These are phyloP conservation scores for Aurelia coerulea DNA, from an alignment of 30 jellyfish, hydroid and myxozoan genomes.

Conservation along the genomic window DNA sequence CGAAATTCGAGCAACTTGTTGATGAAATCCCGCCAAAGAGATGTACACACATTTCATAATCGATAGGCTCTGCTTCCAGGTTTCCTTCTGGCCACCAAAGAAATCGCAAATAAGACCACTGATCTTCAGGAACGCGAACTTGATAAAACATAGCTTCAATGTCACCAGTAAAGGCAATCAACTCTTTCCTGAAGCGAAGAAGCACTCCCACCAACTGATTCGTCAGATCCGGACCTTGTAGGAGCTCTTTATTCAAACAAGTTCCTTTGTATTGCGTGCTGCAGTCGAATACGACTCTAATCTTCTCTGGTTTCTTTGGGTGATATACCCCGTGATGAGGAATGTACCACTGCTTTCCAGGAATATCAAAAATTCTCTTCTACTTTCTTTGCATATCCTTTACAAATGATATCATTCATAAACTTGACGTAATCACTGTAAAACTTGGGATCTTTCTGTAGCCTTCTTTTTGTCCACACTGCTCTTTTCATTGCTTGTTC, in stretches of 20 bases:
- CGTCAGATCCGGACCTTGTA: too few species aligned
- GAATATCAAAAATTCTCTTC: conserved; percentile 21
- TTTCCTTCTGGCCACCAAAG: conserved; percentile 56
- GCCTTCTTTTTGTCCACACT: conserved; percentile 8
- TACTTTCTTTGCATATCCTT: conserved; percentile 53
- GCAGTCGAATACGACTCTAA: too few species aligned
- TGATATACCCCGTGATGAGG: too few species aligned
- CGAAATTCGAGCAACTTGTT: conserved; percentile 46
- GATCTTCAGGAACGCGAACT: conserved; percentile 57
- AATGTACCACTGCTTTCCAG: conserved; percentile 42
- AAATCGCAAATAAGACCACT: conserved; percentile 58
- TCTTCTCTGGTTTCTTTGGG: too few species aligned
- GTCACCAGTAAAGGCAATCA: too few species aligned
- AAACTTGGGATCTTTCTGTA: conserved; percentile 13
- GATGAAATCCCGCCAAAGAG: conserved; percentile 55
- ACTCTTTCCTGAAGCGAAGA: too few species aligned
- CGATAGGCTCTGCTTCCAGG: conserved; percentile 43
- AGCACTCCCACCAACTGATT: too few species aligned
- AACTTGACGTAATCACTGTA: conserved; percentile 42
- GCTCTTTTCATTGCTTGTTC: conserved; percentile 41
- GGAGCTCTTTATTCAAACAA: too few species aligned
- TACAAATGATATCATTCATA: conserved; percentile 52
- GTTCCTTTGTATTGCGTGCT: too few species aligned
- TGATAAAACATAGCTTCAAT: conserved; percentile 63
- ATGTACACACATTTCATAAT: conserved; percentile 69